These are phyloP conservation scores for Diarsia dahlii DNA, from an alignment of 2,888 invertebrate genomes.

Conservation along the genomic window DNA sequence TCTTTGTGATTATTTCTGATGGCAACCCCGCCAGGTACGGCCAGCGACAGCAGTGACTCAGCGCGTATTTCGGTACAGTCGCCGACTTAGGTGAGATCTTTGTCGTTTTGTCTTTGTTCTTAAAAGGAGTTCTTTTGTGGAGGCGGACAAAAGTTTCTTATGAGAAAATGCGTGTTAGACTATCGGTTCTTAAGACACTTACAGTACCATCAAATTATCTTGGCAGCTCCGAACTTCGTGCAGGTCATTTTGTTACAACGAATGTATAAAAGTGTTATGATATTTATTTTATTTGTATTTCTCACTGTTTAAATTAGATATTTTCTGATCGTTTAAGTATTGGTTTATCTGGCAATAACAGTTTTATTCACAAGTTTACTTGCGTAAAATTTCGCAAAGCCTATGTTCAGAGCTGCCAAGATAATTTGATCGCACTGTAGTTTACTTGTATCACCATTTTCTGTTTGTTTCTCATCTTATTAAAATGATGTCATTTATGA, in stretches of 20 bases:
- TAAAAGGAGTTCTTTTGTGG: slow-evolving; percentile 56
- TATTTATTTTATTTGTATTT: too few species aligned
- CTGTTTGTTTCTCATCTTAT: background rate
- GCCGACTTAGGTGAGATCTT: slow-evolving; percentile 65
- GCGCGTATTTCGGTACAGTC: slow-evolving; percentile 68
- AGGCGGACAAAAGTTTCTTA: background rate
- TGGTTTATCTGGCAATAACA: too few species aligned
- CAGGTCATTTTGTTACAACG: too few species aligned
- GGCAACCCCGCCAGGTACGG: slow-evolving; percentile 69
- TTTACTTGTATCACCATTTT: background rate
- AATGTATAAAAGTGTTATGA: too few species aligned
- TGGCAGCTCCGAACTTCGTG: too few species aligned
- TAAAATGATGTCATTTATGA: background rate
- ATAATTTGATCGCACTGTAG: too few species aligned
- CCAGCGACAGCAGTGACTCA: slow-evolving; percentile 69
- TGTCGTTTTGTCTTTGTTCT: slow-evolving; percentile 61
- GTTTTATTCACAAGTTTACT: too few species aligned
- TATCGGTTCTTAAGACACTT: background rate
- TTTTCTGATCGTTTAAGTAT: too few species aligned
- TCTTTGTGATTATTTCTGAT: slow-evolving; percentile 82
- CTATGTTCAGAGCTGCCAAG: too few species aligned
- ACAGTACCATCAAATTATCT: too few species aligned
- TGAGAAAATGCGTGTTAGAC: slow-evolving; percentile 8
- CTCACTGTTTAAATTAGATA: too few species aligned
- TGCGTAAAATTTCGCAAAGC: too few species aligned